These are phyloP conservation scores for Poeciliopsis turrubarensis DNA, from an alignment of 2,113 vertebrate genomes.

Conservation along the genomic window DNA sequence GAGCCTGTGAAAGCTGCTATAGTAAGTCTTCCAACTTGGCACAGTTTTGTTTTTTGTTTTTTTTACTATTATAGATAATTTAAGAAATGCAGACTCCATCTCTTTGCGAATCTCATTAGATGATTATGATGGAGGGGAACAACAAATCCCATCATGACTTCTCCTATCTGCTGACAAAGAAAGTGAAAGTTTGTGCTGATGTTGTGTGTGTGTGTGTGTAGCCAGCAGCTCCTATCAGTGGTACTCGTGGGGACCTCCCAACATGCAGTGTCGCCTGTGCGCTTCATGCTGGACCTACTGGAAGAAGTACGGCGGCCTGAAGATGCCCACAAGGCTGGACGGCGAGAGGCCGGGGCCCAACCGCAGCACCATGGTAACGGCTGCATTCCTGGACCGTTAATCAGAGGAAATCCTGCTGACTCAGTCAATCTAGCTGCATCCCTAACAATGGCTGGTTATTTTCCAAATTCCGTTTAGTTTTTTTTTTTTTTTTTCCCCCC, in stretches of 20 bases:
- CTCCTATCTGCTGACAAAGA: background rate
- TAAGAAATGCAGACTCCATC: background rate
- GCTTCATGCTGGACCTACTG: constrained; percentile 99
- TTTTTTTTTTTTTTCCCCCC: too few species aligned
- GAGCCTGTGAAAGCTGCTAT: constrained; percentile 98
- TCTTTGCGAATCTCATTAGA: background rate
- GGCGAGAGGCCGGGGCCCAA: constrained; percentile 96
- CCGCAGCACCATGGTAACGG: constrained; percentile 89
- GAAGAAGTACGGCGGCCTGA: constrained; percentile 99
- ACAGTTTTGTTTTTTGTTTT: too few species aligned
- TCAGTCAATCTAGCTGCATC: too few species aligned
- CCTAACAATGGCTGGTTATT: too few species aligned
- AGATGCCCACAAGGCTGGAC: constrained; percentile 97
- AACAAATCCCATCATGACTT: background rate
- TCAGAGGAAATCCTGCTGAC: too few species aligned
- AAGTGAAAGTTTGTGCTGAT: background rate
- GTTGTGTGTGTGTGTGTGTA: constrained; percentile 61
- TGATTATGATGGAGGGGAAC: background rate
- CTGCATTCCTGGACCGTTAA: background rate
- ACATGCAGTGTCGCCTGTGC: constrained; percentile 98
- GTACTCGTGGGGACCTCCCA: constrained; percentile 99
- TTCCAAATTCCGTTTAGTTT: too few species aligned
- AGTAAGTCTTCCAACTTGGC: constrained; percentile 76
- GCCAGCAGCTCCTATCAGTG: constrained; percentile 98
- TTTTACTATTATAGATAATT: background rate